Evolutionary conservation across 1,140 invertebrate genomes (phyloP).

Genomic region (Maniola jurtina): DNA sequence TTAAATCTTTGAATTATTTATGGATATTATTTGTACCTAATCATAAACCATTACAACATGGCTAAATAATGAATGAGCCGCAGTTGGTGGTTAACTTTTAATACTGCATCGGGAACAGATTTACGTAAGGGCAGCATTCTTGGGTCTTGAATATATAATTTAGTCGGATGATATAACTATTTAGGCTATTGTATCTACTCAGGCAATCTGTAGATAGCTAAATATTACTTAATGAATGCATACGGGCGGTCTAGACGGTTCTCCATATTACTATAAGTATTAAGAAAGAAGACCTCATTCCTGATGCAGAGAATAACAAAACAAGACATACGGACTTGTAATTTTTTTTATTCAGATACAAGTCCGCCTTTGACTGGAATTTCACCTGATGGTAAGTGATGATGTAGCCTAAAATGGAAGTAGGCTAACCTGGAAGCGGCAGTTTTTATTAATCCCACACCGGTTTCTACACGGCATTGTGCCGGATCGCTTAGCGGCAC

Average conservation of each 20-base stretch:
- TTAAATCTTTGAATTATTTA: background rate
- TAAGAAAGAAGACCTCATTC: no score
- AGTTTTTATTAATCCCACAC: no score
- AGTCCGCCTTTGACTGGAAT: no score
- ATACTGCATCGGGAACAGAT: slow-evolving; percentile 38
- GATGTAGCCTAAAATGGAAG: no score
- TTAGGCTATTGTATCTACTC: slow-evolving; percentile 29
- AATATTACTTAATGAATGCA: slow-evolving; percentile 14
- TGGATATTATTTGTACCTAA: background rate
- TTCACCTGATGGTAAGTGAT: no score
- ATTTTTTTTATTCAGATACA: no score
- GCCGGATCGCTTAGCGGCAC: no score
- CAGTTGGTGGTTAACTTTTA: slow-evolving; percentile 39
- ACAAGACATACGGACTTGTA: no score
- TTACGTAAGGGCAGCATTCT: slow-evolving; percentile 50
- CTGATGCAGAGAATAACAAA: no score
- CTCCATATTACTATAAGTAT: background rate
- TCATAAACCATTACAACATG: slow-evolving; percentile 9
- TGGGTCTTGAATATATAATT: slow-evolving; percentile 44
- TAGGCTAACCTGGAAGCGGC: no score
- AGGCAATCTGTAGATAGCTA: slow-evolving; percentile 16
- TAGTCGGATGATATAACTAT: slow-evolving; percentile 44
- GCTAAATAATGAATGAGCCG: slow-evolving; percentile 35
- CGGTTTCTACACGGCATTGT: no score
- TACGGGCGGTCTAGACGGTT: background rate